phyloP scores from a whole-genome alignment of 1,140 invertebrate species.

The Sitophilus oryzae region DNA sequence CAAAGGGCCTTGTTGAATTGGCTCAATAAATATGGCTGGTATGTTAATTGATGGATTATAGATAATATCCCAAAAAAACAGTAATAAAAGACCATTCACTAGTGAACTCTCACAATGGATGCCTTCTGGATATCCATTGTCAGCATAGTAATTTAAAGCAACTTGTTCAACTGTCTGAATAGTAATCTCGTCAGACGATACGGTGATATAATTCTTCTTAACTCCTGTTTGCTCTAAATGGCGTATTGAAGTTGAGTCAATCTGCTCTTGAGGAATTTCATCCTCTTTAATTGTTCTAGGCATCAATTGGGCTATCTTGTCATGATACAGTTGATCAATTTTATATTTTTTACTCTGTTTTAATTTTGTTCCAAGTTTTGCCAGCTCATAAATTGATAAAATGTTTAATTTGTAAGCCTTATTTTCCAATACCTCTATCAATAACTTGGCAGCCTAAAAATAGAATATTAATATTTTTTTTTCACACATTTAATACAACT shows the following conservation, averaged over 20 bases:
- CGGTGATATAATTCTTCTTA: neutral
- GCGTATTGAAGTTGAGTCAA: neutral
- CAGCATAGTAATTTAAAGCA: neutral
- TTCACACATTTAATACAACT: neutral
- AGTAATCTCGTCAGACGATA: neutral
- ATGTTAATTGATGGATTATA: slow-evolving; percentile 25
- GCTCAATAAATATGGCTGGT: slow-evolving; percentile 28
- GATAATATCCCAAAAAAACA: slow-evolving; percentile 39
- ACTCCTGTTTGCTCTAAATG: neutral
- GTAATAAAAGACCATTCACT: slow-evolving; percentile 23
- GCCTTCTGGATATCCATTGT: slow-evolving; percentile 22
- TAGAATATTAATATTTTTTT: neutral
- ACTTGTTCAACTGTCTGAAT: neutral
- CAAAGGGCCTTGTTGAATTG: slow-evolving; percentile 30
- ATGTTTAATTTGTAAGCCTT: neutral
- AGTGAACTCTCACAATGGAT: slow-evolving; percentile 34
- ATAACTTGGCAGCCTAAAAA: neutral
- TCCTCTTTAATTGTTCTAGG: neutral
- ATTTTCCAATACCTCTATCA: neutral
- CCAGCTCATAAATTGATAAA: neutral
- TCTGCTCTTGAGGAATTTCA: neutral
- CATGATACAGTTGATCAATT: neutral
- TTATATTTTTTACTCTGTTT: neutral
- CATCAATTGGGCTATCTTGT: neutral
- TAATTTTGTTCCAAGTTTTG: neutral